Base-by-base conservation (phyloP, 1,140 invertebrate species). In the Dendroctonus ponderosae region DNA sequence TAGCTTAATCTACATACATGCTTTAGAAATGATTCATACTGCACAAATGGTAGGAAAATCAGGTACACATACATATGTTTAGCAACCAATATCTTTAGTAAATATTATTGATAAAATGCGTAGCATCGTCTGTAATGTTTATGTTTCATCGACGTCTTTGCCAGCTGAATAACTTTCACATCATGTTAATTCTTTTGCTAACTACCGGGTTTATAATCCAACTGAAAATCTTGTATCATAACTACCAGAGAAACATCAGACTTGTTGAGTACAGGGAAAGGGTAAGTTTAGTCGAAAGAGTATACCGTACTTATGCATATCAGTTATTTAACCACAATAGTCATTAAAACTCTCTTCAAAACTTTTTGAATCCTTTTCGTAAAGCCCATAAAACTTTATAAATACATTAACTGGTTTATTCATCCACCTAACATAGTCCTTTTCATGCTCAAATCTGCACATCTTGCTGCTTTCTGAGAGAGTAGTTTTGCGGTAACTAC, bases 191-290 rank as follows among this genome's bases (percentile, higher is more conserved):
- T 50, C 68, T 77, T 11, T 37, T 76, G 0, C 57, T 77, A 38
- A 61, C 62, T 12, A 66, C 66, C 38, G 73, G 73, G 39, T 70
- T 77, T 65, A 58, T 77, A 41, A 58, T 76, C 44, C 72, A 77
- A 41, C 48, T 75, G 14, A 70, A 73, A 63, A 62, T 69, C 11
- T 60, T 77, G 6, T 76, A 74, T 56, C 66, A 71, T 43, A 75
- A 71, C 44, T 71, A 75, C 61, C 74, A 75, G 52, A 74, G 69
- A 64, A 60, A 73, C 50, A 56, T 71, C 39, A 53, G 74, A 26
- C 50, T 77, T 46, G 46, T 70, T 39, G 70, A 71, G 53, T 75
- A 75, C 52, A 81, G 80, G 62, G 71, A 80, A 74, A 81, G 80
- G 60, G 82, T 84, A 74, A 80, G 81, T 77, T 49, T 8, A 56